Evolutionary conservation across 2,113 vertebrate species (phyloP), one percentile per base, ranked within the genome.

Genomic region (Cyprinodon brontotheroides): DNA sequence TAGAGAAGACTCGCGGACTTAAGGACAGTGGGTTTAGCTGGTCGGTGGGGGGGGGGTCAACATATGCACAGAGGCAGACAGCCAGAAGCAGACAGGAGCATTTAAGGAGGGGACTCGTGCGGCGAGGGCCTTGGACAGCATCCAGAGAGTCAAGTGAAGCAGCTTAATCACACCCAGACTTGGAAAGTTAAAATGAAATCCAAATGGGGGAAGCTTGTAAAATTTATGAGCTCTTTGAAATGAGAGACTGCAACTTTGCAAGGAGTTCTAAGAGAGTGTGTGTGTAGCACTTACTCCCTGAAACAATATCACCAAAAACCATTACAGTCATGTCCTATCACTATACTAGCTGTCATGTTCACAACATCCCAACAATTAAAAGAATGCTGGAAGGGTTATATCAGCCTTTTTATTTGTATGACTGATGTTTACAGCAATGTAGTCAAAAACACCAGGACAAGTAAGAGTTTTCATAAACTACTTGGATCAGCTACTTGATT

Each of bases 111-210:
- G 79, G 87, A 48, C 68, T 43, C 70, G 72, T 81, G 87, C n/a
- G 48, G 84, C 77, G 78, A 72, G 77, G 78, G 71, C 61, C 80
- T 88, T 93, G 93, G 93, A 89, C 22, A 45, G 20, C 69, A 15
- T 91, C 93, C 91, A 93, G 83, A 78, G 72, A 57, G 72, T 74
- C 82, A 86, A 59, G 53, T 77, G 82, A 90, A 87, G 89, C 86
- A 61, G 78, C 76, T 82, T 95, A 93, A 95, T 95, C 91, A 87
- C 87, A 89, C 89, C 85, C 94, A 94, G 89, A 92, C 92, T 92
- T 90, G 70, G 67, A 90, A 82, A 89, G 87, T 89, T 78, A 86
- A 89, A 90, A 93, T 88, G 82, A 90, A 93, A 91, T 92, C 88
- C 85, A 91, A 90, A 78, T 75, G 80, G 72, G 68, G 77, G 70